Conservation (phyloP, 2,113 vertebrate genomes). For the Salvelinus alpinus region DNA sequence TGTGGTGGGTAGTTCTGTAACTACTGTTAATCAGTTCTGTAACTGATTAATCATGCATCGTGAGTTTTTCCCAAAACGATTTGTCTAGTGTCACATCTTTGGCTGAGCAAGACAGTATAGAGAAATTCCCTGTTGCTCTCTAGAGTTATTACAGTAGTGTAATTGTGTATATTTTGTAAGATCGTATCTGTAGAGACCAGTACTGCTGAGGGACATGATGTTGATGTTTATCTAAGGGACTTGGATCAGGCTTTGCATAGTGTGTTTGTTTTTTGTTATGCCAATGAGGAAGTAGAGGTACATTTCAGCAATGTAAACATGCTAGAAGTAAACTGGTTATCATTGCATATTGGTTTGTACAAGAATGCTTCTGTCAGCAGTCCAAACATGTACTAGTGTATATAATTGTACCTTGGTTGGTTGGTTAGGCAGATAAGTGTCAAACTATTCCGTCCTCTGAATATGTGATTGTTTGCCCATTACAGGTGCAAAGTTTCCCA, state of each 20-base stretch:
- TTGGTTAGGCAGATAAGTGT: neutral
- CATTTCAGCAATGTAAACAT: neutral
- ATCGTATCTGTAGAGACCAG: no score
- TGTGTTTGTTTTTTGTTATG: neutral
- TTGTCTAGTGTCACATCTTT: no score
- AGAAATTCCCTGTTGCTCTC: no score
- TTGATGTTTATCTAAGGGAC: constrained; percentile 1
- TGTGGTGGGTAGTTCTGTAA: no score
- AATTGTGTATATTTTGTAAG: no score
- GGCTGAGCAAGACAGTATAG: no score
- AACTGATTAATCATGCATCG: no score
- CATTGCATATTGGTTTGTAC: neutral
- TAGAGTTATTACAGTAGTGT: no score
- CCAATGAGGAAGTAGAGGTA: neutral
- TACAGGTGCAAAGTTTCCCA: constrained; percentile 94
- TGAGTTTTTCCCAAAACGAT: no score
- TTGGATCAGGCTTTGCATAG: neutral
- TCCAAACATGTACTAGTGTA: neutral
- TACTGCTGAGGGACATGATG: neutral
- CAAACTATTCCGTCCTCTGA: neutral
- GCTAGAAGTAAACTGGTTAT: neutral
- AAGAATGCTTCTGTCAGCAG: neutral
- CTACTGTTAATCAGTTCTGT: no score
- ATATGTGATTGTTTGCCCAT: neutral
- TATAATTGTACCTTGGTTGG: neutral